These are phyloP conservation scores for Copidosoma aretas DNA, from an alignment of 2,888 invertebrate species.

Conservation along the genomic window DNA sequence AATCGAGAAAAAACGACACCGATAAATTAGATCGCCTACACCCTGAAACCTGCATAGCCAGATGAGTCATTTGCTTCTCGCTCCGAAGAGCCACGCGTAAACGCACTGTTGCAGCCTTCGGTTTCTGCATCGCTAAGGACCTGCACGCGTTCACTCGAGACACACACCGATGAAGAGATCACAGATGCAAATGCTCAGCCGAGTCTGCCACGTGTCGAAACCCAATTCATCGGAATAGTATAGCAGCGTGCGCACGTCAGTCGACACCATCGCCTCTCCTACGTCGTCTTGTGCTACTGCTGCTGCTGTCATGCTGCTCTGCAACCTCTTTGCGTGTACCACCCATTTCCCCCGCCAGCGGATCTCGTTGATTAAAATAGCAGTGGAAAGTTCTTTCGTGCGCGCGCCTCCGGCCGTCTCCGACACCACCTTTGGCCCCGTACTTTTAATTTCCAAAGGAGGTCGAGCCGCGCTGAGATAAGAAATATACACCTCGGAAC, in stretches of 20 bases:
- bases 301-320: no score
- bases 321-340: not conserved
- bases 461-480: slow-evolving; percentile 7
- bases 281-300: not conserved
- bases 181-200: not conserved
- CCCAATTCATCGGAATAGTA: slow-evolving; percentile 21
- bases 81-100: no score
- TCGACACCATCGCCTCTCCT: not conserved
- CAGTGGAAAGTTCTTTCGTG: slow-evolving; percentile 23
- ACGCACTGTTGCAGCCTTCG: no score
- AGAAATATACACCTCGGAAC: slow-evolving; percentile 21
- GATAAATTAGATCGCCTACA: no score
- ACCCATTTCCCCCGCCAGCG: not conserved
- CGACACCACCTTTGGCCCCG: not conserved
- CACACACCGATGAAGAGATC: no score
- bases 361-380: slow-evolving; percentile 38
- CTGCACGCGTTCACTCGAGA: no score
- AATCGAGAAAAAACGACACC: no score
- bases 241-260: not conserved
- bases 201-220: slow-evolving; percentile 6
- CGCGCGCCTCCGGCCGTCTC: not conserved
- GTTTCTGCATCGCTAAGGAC: no score
- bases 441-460: slow-evolving; percentile 25
- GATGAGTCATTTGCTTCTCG: no score
- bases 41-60: no score